Percentiles rank a stretch among this genome's conserved stretches.
These are phyloP conservation scores for Megalopta genalis DNA, from an alignment of 1,140 invertebrate species.

Conservation along the genomic window DNA sequence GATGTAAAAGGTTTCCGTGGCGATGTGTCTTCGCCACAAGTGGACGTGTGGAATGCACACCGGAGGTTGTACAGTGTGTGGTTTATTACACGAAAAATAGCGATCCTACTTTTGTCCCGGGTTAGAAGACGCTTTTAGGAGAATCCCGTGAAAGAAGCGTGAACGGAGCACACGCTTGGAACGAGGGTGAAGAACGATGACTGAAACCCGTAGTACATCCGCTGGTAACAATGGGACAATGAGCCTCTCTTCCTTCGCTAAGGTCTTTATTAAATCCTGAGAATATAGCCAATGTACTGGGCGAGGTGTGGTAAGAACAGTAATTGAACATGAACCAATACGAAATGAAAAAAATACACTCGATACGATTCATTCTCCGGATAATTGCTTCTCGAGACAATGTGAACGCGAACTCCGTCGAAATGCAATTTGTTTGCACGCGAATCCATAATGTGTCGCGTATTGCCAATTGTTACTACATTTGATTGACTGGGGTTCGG, in stretches of 20 bases:
- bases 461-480: no score
- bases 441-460: no score
- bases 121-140: constrained; percentile 25
- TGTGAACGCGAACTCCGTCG: no score
- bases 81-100: constrained; percentile 33
- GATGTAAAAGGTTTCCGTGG: background rate
- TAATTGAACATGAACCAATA: background rate
- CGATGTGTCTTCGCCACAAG: background rate
- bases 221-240: constrained; percentile 25
- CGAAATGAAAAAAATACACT: background rate
- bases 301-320: background rate
- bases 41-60: background rate
- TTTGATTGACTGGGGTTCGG: no score
- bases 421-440: no score
- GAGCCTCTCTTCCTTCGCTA: background rate
- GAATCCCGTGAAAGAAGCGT: constrained; percentile 19
- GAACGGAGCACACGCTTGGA: constrained; percentile 11
- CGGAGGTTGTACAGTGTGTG: background rate
- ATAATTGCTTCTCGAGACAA: no score
- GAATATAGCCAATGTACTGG: background rate
- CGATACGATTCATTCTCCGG: no score
- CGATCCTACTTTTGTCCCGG: constrained; percentile 10
- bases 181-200: constrained; percentile 10
- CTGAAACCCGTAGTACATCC: constrained; percentile 25
- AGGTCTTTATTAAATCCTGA: constrained; percentile 20